A percentile compares a stretch with the other conserved stretches of the same genome.
These are phyloP conservation scores for Helicorthomorpha holstii DNA, from an alignment of 1,140 invertebrate genomes.

Conservation along the genomic window DNA sequence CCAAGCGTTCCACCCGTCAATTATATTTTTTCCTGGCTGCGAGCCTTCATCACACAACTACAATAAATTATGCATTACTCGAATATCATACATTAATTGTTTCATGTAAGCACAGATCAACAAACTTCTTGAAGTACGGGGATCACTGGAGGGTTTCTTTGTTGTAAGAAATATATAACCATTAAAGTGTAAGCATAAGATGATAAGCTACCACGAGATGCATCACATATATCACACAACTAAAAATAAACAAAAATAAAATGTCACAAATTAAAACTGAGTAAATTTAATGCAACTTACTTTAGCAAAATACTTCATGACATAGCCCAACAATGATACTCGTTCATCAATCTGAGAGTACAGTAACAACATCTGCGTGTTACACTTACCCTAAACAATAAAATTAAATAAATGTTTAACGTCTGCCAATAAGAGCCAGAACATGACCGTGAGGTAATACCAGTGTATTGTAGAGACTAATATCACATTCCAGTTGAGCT, in stretches of 20 bases:
- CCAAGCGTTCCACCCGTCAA: conserved; percentile 35
- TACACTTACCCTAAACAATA: conserved; percentile 28
- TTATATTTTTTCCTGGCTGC: conserved; percentile 16
- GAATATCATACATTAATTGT: background rate
- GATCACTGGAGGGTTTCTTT: conserved; percentile 36
- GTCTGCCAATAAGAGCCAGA: background rate
- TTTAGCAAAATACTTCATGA: conserved; percentile 40
- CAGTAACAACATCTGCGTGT: conserved; percentile 33
- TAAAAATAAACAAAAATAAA: conserved; percentile 12
- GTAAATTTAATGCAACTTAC: conserved; percentile 14
- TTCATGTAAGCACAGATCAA: background rate
- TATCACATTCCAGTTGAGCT: conserved; percentile 37
- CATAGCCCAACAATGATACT: conserved; percentile 35
- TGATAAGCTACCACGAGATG: conserved; percentile 40
- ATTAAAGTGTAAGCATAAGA: conserved; percentile 46
- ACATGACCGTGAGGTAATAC: conserved; percentile 13
- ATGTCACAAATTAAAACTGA: background rate
- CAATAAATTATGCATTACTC: conserved; percentile 5
- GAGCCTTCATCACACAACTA: conserved; percentile 14
- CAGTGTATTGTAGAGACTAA: conserved; percentile 41
- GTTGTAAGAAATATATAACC: conserved; percentile 41
- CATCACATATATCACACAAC: conserved; percentile 42
- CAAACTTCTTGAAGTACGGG: conserved; percentile 42
- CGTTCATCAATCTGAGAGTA: conserved; percentile 37
- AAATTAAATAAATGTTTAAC: background rate